Base-by-base conservation (phyloP, 2,797 vertebrate species). In the Orientallactaga sibirica region DNA sequence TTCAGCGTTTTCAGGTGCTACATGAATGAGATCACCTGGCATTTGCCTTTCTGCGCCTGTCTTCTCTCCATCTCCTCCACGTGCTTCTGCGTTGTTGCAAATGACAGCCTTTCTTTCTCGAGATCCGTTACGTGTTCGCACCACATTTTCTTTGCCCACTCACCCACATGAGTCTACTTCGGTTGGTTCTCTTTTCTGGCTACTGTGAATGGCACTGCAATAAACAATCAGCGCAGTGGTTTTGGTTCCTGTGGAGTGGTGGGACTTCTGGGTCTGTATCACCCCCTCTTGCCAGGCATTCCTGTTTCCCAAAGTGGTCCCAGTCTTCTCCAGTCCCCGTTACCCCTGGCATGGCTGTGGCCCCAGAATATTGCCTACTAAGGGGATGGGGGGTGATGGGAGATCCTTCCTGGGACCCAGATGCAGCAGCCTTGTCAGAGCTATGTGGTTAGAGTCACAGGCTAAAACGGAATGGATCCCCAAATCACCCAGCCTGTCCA, bases 41-140 rank as follows among this genome's bases (percentile, higher is more conserved):
- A 1, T 74, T 92, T 80, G 37, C 52, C 74, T 74, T n/a, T 74
- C 74, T 84, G 78, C n/a, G 20, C 58, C 74, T 94, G 79, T 58
- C 24, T 79, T 87, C 58, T 41, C 33, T 73, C 14, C 62, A 48
- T 19, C 3, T 74, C 67, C 10, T 68, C 61, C 61, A 62, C 24
- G 29, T 61, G 61, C 41, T 48, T n/a, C 25, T 74, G 16, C 41
- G 5, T 15, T 43, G 43, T 24, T n/a, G 15, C 43, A 83, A 87
- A 66, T 41, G 33, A 74, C 29, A 74, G 61, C 29, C 43, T 58
- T 80, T 41, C 16, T 22, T 33, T 83, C 77, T 78, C 2, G 67
- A 68, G 80, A 18, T 37, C 22, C 11, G 9, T 14, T 68, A 7
- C 61, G 7, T 62, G 41, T 22, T 43, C 43, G 20, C 11, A 25